These are phyloP conservation scores for Euplagia quadripunctaria DNA, from an alignment of 2,888 invertebrate genomes.

Conservation along the genomic window DNA sequence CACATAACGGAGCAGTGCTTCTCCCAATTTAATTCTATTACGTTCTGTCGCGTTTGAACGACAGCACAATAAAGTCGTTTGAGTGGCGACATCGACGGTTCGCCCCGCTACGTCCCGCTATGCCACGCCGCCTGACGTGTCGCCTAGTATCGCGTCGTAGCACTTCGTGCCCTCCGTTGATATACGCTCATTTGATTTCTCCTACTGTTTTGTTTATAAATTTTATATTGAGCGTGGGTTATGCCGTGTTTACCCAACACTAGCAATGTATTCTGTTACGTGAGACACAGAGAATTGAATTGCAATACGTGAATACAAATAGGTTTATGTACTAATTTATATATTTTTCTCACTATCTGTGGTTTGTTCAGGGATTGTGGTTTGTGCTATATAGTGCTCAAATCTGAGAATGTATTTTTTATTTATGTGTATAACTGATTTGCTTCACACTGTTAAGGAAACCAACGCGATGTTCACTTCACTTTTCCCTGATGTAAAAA, in stretches of 20 bases:
- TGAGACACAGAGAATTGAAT: conserved; percentile 28
- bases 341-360: neutral
- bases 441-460: neutral
- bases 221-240: conserved; percentile 48
- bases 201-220: conserved; percentile 58
- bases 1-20: conserved; percentile 83
- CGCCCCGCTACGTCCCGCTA: conserved; percentile 40
- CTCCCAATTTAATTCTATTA: conserved; percentile 87
- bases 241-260: conserved; percentile 37
- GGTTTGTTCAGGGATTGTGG: neutral
- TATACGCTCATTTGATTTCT: conserved; percentile 68
- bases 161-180: conserved; percentile 60
- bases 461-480: neutral
- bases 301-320: neutral
- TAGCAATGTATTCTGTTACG: conserved; percentile 28
- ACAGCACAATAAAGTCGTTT: conserved; percentile 83
- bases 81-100: conserved; percentile 67
- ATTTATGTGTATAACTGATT: neutral
- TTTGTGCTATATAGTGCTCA: neutral
- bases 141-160: conserved; percentile 33
- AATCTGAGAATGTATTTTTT: neutral
- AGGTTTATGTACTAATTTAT: neutral
- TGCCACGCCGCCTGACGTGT: conserved; percentile 27
- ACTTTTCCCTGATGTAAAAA: no score
- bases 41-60: conserved; percentile 85